Evolutionary conservation across 2,888 invertebrate genomes (phyloP), one percentile per base, ranked within the genome.

Genomic region (Xiphydria camelus): DNA sequence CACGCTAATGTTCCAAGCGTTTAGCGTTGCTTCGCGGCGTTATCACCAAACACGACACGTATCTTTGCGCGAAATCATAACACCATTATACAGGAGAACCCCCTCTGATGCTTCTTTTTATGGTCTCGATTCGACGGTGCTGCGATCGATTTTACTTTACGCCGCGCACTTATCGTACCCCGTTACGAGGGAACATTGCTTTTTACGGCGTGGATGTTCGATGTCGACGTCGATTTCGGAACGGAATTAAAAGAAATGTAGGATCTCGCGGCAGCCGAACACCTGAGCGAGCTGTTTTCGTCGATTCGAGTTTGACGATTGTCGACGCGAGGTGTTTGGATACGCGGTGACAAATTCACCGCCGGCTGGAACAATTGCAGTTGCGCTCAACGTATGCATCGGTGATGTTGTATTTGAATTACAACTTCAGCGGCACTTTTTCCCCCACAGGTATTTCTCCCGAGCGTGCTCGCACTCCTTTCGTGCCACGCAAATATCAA

Each of bases 131-230:
- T 66, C 68, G 66, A 66, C 60, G 59, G 62, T 56, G 63, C 63
- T 36, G 10, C 49, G 62, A 73, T 73, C 70, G 70, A 73, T 73
- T 70, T 70, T 63, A 59, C 61, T 60, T 59, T 52, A 53, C 57
- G 43, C 55, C 56, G 52, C 46, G 51, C 48, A 74, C 73, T 75
- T 75, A 75, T 73, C 75, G 73, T 73, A 62, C 66, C 61, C 64
- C 65, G 73, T 73, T 73, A 75, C 69, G 75, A 71, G 64, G 64
- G 61, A 63, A 62, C 75, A 71, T 75, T 73, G 69, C 57, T 67
- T 74, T 75, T 75, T 74, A 75, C 63, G 64, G 63, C 61, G 49
- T 45, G 43, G n/a, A n/a, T n/a, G n/a, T n/a, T n/a, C n/a, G n/a
- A n/a, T n/a, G n/a, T n/a, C n/a, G n/a, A n/a, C n/a, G n/a, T n/a